Evolutionary conservation across 2,113 vertebrate genomes (phyloP), one percentile per base, ranked within the genome.

Genomic region (Tragelaphus scriptus): DNA sequence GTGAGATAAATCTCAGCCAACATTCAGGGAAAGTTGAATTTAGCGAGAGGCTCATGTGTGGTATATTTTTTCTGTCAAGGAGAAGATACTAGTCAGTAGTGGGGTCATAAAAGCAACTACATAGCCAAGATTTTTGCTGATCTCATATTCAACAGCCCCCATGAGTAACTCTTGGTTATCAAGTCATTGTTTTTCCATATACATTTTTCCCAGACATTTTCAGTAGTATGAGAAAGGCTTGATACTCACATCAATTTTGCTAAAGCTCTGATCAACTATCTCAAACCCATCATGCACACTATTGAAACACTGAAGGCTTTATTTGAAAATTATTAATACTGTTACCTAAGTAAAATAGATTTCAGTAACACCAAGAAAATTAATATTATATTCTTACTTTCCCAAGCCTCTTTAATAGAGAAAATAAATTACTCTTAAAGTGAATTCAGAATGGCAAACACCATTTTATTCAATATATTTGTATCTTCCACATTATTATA

Each of bases 11-110:
- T 96, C 88, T 95, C 47, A 49, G 90, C 2, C 10, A 86, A 87
- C 79, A 40, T 87, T 89, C 36, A 6, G 56, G 80, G 63, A 75
- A 71, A 89, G 71, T 40, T 95, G 87, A 82, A 92, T 94, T 97
- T 95, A 97, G 84, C 58, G 71, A 96, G 90, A 94, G 30, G 25
- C 11, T 86, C 86, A 28, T 53, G 68, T 68, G 51, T 84, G 56
- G 84, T 63, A 53, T 89, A 93, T 95, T 96, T 84, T 87, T 95
- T 96, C 94, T 96, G 92, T 63, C 95, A 94, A 88, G 77, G 5
- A 85, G n/a, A 87, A 86, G 90, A 68, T 61, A 44, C 49, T 36
- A 56, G 79, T 77, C 94, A 79, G 86, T 79, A 93, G 32, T 9
- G 36, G 23, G 14, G 63, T 82, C 56, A 96, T 96, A 96, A 97